Conservation (phyloP, 2,113 vertebrate species). For the Alligator sinensis region DNA sequence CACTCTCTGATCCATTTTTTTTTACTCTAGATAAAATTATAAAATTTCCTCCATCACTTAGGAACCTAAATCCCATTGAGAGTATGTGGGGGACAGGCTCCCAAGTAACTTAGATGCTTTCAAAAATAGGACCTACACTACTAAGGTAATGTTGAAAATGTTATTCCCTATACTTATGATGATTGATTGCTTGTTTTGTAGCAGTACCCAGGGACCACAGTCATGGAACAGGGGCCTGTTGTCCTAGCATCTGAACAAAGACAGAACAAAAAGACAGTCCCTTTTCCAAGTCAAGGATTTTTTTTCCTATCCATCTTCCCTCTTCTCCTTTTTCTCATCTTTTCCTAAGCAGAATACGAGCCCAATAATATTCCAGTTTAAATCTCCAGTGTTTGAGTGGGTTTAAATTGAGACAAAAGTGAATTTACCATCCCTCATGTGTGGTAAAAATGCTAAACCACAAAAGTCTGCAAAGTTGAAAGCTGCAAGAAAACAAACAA, state of each 20-base stretch:
- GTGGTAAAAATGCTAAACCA: neutral
- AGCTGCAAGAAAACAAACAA: neutral
- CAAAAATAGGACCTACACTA: constrained; percentile 4
- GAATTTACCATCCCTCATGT: neutral
- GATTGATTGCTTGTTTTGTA: constrained; percentile 60
- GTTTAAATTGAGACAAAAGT: neutral
- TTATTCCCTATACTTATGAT: constrained; percentile 29
- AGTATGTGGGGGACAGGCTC: neutral
- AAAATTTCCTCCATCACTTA: neutral
- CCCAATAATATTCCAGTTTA: neutral
- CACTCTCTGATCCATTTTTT: constrained; percentile 3
- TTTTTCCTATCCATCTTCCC: neutral
- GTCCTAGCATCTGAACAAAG: constrained; percentile 46
- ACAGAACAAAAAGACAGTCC: constrained; percentile 51
- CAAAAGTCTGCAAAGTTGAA: neutral
- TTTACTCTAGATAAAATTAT: constrained; percentile 36
- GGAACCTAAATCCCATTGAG: neutral
- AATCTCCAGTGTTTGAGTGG: neutral
- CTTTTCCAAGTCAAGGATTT: constrained; percentile 42
- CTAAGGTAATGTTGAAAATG: neutral
- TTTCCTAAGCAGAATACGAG: neutral
- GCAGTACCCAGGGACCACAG: constrained; percentile 22
- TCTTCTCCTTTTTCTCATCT: neutral
- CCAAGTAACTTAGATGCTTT: constrained; percentile 38
- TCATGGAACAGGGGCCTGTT: constrained; percentile 36